Percentiles rank a stretch among this genome's conserved stretches.
Conservation (phyloP, 2,797 vertebrate species). For the Argentina silus region DNA sequence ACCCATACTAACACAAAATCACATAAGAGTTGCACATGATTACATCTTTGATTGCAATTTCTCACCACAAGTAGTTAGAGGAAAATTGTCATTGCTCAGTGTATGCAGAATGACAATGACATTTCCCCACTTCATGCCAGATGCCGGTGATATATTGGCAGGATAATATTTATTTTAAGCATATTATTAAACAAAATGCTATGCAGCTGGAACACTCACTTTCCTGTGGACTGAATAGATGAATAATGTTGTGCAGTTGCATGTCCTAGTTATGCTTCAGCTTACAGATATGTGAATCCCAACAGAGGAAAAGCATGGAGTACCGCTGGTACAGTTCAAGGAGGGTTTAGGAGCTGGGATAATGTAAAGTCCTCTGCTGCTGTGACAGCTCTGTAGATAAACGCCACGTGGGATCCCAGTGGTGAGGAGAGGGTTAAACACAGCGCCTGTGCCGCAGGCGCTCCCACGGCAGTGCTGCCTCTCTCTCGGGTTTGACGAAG, state of each 20-base stretch:
- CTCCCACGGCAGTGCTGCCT: constrained; percentile 28
- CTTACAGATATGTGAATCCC: no score
- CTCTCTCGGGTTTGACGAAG: constrained; percentile 54
- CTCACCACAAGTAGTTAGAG: not conserved
- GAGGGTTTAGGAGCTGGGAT: not conserved
- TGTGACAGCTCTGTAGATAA: not conserved
- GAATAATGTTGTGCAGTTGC: no score
- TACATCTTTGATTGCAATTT: not conserved
- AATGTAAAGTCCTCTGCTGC: not conserved
- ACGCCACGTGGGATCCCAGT: not conserved
- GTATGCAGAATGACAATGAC: not conserved
- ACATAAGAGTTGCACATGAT: not conserved
- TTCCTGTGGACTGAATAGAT: no score
- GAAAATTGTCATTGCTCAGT: not conserved
- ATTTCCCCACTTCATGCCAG: no score
- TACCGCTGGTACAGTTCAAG: no score
- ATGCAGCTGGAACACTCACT: no score
- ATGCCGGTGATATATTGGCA: no score
- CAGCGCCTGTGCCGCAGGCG: constrained; percentile 4
- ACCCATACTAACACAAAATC: not conserved
- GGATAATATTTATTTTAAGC: no score
- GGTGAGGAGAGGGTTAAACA: constrained; percentile 29
- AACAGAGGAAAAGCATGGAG: no score
- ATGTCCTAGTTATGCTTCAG: no score
- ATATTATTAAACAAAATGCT: no score